Evolutionary conservation across 2,797 vertebrate species (phyloP).

Genomic region (Merluccius polli): DNA sequence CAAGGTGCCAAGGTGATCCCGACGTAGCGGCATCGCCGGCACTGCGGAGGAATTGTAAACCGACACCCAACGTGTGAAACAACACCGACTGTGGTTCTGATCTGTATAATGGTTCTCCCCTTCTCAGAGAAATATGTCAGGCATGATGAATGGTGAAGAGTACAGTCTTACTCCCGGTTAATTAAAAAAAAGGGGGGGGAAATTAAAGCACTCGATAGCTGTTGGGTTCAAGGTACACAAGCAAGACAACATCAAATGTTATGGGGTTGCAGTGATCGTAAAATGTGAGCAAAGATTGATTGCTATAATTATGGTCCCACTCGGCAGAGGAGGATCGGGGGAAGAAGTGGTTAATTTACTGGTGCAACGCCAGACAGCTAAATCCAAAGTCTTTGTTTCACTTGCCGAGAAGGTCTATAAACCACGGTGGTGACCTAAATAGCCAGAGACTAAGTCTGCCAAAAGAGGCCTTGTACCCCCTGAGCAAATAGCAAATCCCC

Average conservation of each 20-base stretch:
- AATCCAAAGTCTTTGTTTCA: constrained; percentile 25
- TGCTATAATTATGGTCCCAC: constrained; percentile 27
- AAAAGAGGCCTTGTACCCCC: neutral
- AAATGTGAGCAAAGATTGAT: constrained; percentile 33
- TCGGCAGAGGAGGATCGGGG: constrained; percentile 13
- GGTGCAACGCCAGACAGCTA: constrained; percentile 38
- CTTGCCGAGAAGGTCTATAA: constrained; percentile 36
- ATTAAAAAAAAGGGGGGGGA: neutral
- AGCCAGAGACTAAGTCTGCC: constrained; percentile 34
- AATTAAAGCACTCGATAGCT: constrained; percentile 33
- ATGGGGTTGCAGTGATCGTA: constrained; percentile 25
- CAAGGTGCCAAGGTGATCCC: constrained; percentile 58
- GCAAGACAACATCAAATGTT: constrained; percentile 24
- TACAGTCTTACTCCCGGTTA: constrained; percentile 12
- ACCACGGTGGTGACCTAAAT: constrained; percentile 37
- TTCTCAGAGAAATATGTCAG: constrained; percentile 28
- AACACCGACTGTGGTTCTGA: neutral
- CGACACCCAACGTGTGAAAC: constrained; percentile 21
- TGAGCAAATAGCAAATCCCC: constrained; percentile 6
- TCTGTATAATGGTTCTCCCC: neutral
- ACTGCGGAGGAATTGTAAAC: constrained; percentile 47
- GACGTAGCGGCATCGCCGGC: constrained; percentile 39
- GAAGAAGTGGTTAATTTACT: constrained; percentile 33
- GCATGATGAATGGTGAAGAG: constrained; percentile 46
- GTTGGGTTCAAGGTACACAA: constrained; percentile 31